Evolutionary conservation across 2,888 invertebrate species (phyloP), one percentile per base, ranked within the genome.

Genomic region (Ormyrus labotus): DNA sequence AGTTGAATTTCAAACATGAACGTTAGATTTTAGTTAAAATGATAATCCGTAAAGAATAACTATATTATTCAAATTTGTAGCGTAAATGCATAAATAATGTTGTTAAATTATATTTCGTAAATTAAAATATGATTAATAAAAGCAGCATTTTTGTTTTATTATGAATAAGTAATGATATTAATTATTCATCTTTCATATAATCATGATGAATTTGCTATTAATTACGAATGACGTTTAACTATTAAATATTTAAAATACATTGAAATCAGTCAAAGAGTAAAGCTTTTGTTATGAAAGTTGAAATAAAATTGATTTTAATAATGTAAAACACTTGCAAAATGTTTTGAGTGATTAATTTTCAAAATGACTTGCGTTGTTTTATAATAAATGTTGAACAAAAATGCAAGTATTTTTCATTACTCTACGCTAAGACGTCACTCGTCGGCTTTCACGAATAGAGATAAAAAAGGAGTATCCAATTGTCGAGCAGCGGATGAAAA

Each of bases 181-280:
- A 34, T 34, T 34, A 34, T 34, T 34, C 34, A 34, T 34, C 34
- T 34, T 34, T 34, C 34, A 3, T 34, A 34, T 34, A 34, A 34
- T 34, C 4, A 34, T 4, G 34, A 34, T 34, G 34, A 4, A 34
- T 34, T 34, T 34, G 4, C 4, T 34, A 34, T 34, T 34, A 34
- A 4, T 34, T 34, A 34, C 34, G 34, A 53, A 55, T 68, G 34
- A 57, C 57, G 10, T 7, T 68, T 10, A 57, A 64, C 51, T 8
- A 11, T 45, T 11, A 55, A 67, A 19, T 57, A 77, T 60, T 67
- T 58, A 13, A 48, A 19, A 48, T 11, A 58, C 34, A 4, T 73
- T 34, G 6, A 64, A 60, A 71, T 34, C 7, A 61, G 76, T 68
- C 70, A 80, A 80, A 80, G 76, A 80, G 76, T 72, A 80, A 80